Base-by-base conservation (phyloP, 1,140 invertebrate species). In the Akabosia matsudoensis region DNA sequence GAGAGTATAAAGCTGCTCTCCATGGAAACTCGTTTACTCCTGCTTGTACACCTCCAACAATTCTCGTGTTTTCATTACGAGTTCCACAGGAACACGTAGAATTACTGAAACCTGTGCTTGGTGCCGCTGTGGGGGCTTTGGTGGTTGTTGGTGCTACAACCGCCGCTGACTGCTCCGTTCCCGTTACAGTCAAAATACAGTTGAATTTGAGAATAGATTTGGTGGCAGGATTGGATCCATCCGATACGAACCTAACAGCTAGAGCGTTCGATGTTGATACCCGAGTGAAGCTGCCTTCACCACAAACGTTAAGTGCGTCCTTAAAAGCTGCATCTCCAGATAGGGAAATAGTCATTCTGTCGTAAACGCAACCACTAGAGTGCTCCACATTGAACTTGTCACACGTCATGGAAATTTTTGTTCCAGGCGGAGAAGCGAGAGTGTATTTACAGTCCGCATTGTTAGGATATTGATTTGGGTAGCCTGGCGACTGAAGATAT, bases 1-100 rank as follows among this genome's bases (percentile, higher is more conserved):
- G 70, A 45, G 16, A 37, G 26, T 73, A 72, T n/a, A 78, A 52
- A 33, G 64, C 76, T 18, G 51, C 64, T 26, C 79, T 90, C 86
- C 89, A 88, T 0, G 90, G 89, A 82, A 84, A 91, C 82, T 91
- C 90, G 79, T 90, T 90, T 0, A 89, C 83, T 1, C 83, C 85
- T 0, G 90, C 88, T 71, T 88, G 83, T 1, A 78, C 71, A 0
- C 90, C 90, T 1, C 89, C 89, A 0, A 91, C 89, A 73, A 91
- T 91, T 76, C 87, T 86, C 0, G 83, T 85, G 88, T 51, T 75
- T 67, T 75, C 74, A 22, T 79, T 79, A 24, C 72, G 71, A 1
- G 37, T 31, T 51, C 76, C 76, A 74, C 76, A 77, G 10, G 16
- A 70, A 51, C 76, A 77, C 1, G 76, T 51, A 13, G 34, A 34